These are phyloP conservation scores for Mellivora capensis DNA, from an alignment of 2,113 vertebrate species.

Conservation along the genomic window DNA sequence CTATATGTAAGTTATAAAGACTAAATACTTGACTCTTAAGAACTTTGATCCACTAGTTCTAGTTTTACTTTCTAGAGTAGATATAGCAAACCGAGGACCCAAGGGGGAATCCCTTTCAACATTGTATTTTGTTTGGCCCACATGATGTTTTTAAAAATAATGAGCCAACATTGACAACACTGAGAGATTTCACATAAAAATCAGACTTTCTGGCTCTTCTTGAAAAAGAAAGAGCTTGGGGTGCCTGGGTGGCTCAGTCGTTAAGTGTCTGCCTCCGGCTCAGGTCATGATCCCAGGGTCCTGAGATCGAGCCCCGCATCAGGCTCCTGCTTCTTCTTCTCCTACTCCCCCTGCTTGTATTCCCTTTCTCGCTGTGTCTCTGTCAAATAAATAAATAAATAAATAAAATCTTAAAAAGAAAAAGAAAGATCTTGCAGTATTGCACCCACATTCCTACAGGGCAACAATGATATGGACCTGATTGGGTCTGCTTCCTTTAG, in stretches of 20 bases:
- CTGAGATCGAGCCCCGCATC: too few species aligned
- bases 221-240: background rate
- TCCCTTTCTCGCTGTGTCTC: too few species aligned
- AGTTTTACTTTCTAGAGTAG: background rate
- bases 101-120: background rate
- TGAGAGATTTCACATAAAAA: constrained; percentile 43
- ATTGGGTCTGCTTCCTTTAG: background rate
- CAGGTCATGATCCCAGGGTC: too few species aligned
- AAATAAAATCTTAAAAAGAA: too few species aligned
- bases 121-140: background rate
- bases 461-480: background rate
- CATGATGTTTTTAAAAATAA: constrained; percentile 27
- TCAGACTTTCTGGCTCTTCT: background rate
- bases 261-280: too few species aligned
- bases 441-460: background rate
- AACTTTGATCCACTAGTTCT: background rate
- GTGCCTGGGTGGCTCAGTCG: too few species aligned
- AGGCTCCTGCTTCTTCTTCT: too few species aligned
- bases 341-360: too few species aligned
- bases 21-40: background rate
- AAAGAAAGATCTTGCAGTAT: background rate
- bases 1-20: background rate
- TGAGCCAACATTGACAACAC: background rate
- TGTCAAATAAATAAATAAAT: too few species aligned
- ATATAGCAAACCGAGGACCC: background rate